phyloP scores from a whole-genome alignment of 1,140 invertebrate genomes.

The Musca vetustissima region DNA sequence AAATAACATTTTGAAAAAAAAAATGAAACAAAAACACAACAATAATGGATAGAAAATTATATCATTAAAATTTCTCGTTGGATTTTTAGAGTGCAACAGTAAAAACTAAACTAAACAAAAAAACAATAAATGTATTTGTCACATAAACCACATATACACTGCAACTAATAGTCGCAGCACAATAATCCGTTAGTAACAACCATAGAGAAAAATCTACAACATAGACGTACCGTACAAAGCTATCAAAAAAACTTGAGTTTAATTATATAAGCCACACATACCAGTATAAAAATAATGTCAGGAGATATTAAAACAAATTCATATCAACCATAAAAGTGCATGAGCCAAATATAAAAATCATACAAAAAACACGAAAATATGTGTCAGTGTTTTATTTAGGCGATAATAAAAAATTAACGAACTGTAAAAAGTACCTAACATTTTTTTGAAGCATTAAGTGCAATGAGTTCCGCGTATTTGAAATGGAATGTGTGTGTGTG shows the following conservation, averaged over 20 bases:
- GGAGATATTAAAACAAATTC: background rate
- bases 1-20: too few relatives aligned
- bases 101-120: too few relatives aligned
- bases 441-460: background rate
- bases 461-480: background rate
- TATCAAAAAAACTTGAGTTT: background rate
- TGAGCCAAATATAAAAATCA: background rate
- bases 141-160: too few relatives aligned
- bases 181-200: too few relatives aligned
- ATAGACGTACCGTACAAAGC: background rate
- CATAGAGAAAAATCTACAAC: too few relatives aligned
- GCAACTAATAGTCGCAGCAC: too few relatives aligned
- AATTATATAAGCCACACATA: background rate
- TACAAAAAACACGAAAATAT: too few relatives aligned
- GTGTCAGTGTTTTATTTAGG: too few relatives aligned
- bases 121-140: too few relatives aligned
- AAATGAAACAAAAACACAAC: background rate
- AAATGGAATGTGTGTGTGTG: too few relatives aligned
- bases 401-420: too few relatives aligned
- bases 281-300: conserved; percentile 1
- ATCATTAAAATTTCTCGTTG: background rate
- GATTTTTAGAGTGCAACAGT: conserved; percentile 2
- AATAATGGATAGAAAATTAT: background rate
- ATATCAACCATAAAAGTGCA: conserved; percentile 9
- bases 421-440: too few relatives aligned